A percentile compares a stretch with the other conserved stretches of the same genome.
Evolutionary conservation across 2,113 vertebrate genomes (phyloP).

Genomic region (Brachyhypopomus occidentalis): DNA sequence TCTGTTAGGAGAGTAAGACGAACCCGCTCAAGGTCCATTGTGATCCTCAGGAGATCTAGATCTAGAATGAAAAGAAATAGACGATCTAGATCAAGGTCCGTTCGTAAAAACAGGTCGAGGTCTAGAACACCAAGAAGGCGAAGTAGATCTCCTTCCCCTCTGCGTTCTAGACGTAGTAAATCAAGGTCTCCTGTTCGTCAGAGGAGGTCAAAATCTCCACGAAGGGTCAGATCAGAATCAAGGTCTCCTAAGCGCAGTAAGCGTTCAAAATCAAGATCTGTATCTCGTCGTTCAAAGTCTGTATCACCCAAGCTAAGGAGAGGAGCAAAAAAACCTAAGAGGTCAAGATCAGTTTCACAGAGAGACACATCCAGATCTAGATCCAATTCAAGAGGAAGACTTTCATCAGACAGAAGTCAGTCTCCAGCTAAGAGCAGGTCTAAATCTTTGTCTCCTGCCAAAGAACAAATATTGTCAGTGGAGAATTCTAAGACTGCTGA

Average conservation of each 20-base stretch:
- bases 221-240: slow-evolving; percentile 45
- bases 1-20: slow-evolving; percentile 66
- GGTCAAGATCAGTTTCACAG: slow-evolving; percentile 55
- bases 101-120: slow-evolving; percentile 57
- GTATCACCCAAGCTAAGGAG: slow-evolving; percentile 47
- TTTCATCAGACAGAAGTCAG: slow-evolving; percentile 61
- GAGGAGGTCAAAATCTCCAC: slow-evolving; percentile 67
- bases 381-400: slow-evolving; percentile 57
- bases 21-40: slow-evolving; percentile 72
- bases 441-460: slow-evolving; percentile 60
- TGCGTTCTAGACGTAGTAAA: slow-evolving; percentile 59
- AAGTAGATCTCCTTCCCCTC: slow-evolving; percentile 68
- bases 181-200: slow-evolving; percentile 65
- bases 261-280: slow-evolving; percentile 71
- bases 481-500: slow-evolving; percentile 16
- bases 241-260: slow-evolving; percentile 57
- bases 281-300: slow-evolving; percentile 56
- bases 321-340: slow-evolving; percentile 41
- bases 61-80: slow-evolving; percentile 52
- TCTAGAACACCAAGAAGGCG: slow-evolving; percentile 67
- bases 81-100: slow-evolving; percentile 49
- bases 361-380: slow-evolving; percentile 50
- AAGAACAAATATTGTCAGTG: slow-evolving; percentile 46
- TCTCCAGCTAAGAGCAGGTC: slow-evolving; percentile 62
- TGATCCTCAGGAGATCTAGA: slow-evolving; percentile 65